Evolutionary conservation across 2,113 vertebrate species (phyloP), one percentile per base, ranked within the genome.

Genomic region (Pelusios castaneus): DNA sequence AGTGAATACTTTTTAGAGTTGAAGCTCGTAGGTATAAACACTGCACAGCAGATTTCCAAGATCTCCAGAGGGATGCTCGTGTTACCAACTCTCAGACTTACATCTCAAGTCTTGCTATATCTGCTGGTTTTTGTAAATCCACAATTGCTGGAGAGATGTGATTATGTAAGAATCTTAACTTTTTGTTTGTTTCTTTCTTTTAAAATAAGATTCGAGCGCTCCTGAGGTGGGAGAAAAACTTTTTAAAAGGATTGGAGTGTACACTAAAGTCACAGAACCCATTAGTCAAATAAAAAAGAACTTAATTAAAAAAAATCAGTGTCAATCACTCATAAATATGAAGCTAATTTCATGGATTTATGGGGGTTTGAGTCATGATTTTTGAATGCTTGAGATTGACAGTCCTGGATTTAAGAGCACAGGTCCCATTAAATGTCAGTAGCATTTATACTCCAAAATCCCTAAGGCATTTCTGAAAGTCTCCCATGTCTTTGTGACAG

Each of bases 121-220:
- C 94, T 94, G 80, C 84, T 83, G 78, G 85, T 93, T 95, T 78
- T 96, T 86, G 91, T 78, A 63, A 41, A 81, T 80, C 92, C 88
- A 87, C 8, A 1, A 83, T 91, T 93, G 84, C 89, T 78, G 78
- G 81, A 12, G 84, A 55, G 88, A n/a, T 43, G 84, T n/a, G 63
- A 81, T 89, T 83, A 55, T 78, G 24, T 7, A 41, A 45, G 92
- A 76, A 63, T 73, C 81, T 75, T 25, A 2, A 80, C 84, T 19
- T 77, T 73, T 34, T 21, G 47, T 75, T 29, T 78, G 67, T 54
- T 94, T 80, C 38, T 31, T 78, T n/a, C 24, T 31, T 73, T 38
- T 81, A 87, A 89, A 43, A 11, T 84, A 76, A n/a, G 55, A 63
- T 60, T 80, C 77, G 51, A 75, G 83, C 55, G 60, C 45, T 80